A percentile compares a stretch with the other conserved stretches of the same genome.
Conservation (phyloP, 1,140 invertebrate genomes). For the Cydia strobilella region DNA sequence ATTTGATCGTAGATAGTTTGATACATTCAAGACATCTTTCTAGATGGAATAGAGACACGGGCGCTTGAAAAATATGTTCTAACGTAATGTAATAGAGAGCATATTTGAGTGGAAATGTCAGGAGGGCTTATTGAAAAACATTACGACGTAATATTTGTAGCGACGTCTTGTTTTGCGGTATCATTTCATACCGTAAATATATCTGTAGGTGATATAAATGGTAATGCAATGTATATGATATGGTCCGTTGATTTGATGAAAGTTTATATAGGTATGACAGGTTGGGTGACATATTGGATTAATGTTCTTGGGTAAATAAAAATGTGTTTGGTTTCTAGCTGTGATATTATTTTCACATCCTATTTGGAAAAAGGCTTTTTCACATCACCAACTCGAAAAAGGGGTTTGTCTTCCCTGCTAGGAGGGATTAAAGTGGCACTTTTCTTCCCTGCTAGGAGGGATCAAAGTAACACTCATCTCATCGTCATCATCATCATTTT, state of each 20-base stretch:
- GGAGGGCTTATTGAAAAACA: slow-evolving; percentile 25
- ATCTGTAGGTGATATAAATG: slow-evolving; percentile 21
- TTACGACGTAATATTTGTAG: not conserved
- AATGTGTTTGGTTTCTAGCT: no score
- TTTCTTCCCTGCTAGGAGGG: no score
- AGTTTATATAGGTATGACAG: not conserved
- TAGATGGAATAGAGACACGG: not conserved
- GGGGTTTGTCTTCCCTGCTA: no score
- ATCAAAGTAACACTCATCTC: no score
- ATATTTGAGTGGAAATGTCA: not conserved
- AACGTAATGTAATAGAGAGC: not conserved
- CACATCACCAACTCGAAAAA: no score
- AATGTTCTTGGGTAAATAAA: no score
- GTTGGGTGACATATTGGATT: slow-evolving; percentile 10
- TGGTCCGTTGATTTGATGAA: slow-evolving; percentile 22
- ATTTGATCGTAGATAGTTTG: not conserved
- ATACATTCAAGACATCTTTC: slow-evolving; percentile 1
- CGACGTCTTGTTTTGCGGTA: slow-evolving; percentile 23
- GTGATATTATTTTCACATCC: no score
- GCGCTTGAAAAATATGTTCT: not conserved
- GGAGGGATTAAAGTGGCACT: no score
- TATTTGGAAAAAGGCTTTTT: no score
- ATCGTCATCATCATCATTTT: no score
- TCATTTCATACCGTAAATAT: slow-evolving; percentile 18
- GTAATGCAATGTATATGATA: slow-evolving; percentile 16